Conservation (phyloP, 2,797 vertebrate species). For the Spizella passerina region DNA sequence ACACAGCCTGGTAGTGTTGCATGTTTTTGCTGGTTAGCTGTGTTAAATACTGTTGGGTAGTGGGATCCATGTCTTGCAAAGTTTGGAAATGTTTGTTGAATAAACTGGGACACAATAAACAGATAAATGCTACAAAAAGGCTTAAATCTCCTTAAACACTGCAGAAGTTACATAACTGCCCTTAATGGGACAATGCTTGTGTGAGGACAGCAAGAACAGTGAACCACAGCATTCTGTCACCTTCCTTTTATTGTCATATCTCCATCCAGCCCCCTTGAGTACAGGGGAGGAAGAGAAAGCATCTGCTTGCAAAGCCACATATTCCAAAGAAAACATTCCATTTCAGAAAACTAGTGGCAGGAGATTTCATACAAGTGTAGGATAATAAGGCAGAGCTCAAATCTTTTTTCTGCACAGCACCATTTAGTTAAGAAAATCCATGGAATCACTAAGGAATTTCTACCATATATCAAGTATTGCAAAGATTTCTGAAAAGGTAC, state of each 20-base stretch:
- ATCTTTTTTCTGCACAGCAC: slow-evolving; percentile 43
- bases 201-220: slow-evolving; percentile 18
- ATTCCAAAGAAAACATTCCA: slow-evolving; percentile 9
- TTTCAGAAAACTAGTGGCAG: slow-evolving; percentile 36
- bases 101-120: slow-evolving; percentile 50
- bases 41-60: not conserved
- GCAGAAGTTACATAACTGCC: not conserved
- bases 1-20: not conserved
- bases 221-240: slow-evolving; percentile 42
- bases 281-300: slow-evolving; percentile 32
- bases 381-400: slow-evolving; percentile 37
- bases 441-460: slow-evolving; percentile 25
- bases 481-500: slow-evolving; percentile 30
- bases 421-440: slow-evolving; percentile 50
- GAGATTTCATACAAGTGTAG: not conserved
- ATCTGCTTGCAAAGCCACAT: slow-evolving; percentile 39
- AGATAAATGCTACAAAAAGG: not conserved
- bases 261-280: slow-evolving; percentile 10
- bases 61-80: not conserved
- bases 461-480: slow-evolving; percentile 26
- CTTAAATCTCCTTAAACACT: not conserved
- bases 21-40: slow-evolving; percentile 42
- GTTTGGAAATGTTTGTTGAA: not conserved
- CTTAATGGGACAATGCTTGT: not conserved
- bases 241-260: slow-evolving; percentile 46